A percentile compares a stretch with the other conserved stretches of the same genome.
These are phyloP conservation scores for Stegodyphus mimosarum DNA, from an alignment of 1,140 invertebrate species.

Conservation along the genomic window DNA sequence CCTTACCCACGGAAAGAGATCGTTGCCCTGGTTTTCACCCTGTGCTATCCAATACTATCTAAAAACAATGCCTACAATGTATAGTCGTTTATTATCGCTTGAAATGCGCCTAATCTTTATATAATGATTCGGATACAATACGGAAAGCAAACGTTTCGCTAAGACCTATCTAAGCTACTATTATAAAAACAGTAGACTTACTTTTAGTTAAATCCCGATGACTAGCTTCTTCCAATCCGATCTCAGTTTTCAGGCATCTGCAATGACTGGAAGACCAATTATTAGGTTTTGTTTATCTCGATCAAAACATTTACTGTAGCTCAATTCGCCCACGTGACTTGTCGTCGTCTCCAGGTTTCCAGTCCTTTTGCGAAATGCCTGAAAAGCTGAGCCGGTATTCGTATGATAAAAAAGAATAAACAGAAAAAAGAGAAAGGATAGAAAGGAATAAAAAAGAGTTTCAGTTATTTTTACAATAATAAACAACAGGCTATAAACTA, in stretches of 20 bases:
- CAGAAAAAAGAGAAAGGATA: conserved; percentile 10
- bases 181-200: conserved; percentile 7
- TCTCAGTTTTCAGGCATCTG: conserved; percentile 3
- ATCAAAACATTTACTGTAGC: not conserved
- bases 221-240: not conserved
- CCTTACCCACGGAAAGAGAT: not conserved
- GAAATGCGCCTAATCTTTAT: not conserved
- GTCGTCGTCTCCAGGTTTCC: not conserved
- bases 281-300: not conserved
- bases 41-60: not conserved
- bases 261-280: not conserved
- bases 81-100: not conserved
- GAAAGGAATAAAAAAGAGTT: not conserved
- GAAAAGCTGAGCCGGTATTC: conserved; percentile 9
- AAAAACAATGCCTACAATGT: not conserved
- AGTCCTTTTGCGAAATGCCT: not conserved
- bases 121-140: not conserved
- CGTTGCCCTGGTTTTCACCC: not conserved
- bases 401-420: not conserved
- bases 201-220: not conserved
- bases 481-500: not conserved
- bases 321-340: not conserved
- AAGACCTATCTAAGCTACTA: not conserved
- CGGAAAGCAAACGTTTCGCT: not conserved
- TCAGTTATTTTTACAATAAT: not conserved